phyloP scores from a whole-genome alignment of 92 coral and sea anemone species.

The Zoanthus sociatus region DNA sequence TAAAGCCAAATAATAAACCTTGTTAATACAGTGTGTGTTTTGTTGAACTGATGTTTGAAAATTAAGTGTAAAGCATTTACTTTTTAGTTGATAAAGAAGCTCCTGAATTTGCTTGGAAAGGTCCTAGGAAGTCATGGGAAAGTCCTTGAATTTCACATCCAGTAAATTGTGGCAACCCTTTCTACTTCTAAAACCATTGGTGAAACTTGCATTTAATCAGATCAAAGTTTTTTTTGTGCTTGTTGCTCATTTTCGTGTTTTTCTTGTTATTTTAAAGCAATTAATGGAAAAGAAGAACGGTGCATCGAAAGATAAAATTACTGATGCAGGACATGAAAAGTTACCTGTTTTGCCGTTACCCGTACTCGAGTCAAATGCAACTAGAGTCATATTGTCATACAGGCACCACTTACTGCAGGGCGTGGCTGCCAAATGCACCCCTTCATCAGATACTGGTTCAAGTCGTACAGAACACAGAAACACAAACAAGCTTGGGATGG shows the following conservation, averaged over 20 bases:
- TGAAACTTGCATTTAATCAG: not conserved
- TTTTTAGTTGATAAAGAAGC: too few species aligned
- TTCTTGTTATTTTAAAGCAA: conserved; percentile 67
- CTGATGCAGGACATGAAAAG: not conserved
- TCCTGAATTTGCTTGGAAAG: too few species aligned
- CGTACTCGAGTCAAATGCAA: conserved; percentile 70
- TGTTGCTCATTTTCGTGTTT: not conserved
- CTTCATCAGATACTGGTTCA: conserved; percentile 49
- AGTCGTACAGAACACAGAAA: conserved; percentile 43
- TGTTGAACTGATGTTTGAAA: too few species aligned
- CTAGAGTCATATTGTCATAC: conserved; percentile 82
- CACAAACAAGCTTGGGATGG: conserved; percentile 42
- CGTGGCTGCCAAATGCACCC: conserved; percentile 38
- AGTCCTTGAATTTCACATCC: too few species aligned
- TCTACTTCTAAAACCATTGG: not conserved
- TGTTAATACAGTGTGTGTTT: too few species aligned
- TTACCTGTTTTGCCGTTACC: conserved; percentile 92
- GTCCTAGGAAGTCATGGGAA: too few species aligned
- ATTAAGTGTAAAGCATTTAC: too few species aligned
- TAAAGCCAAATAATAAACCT: too few species aligned
- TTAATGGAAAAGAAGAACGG: conserved; percentile 71
- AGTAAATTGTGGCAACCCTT: not conserved
- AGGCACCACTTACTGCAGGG: conserved; percentile 48
- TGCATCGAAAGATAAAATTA: conserved; percentile 52
- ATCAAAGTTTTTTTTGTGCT: not conserved